A percentile compares a stretch with the other conserved stretches of the same genome.
phyloP scores from a whole-genome alignment of 1,140 invertebrate species.

The Saccostrea cuccullata region DNA sequence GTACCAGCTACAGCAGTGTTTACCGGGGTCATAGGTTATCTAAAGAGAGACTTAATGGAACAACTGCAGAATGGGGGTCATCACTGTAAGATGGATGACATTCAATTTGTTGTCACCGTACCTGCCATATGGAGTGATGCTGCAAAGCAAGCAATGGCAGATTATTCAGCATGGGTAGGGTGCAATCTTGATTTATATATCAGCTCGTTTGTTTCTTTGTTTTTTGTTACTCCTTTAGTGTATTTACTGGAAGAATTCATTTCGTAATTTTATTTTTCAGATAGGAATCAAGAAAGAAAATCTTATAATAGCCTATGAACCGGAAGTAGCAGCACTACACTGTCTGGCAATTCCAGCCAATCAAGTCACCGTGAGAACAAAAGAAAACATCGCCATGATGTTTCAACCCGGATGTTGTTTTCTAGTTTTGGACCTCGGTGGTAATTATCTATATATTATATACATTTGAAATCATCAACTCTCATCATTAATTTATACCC shows the following conservation, averaged over 20 bases:
- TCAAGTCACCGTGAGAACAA: background rate
- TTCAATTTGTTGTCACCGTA: slow-evolving; percentile 31
- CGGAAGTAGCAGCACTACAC: slow-evolving; percentile 43
- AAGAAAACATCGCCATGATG: background rate
- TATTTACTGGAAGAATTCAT: no score
- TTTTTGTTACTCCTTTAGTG: no score
- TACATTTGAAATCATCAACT: no score
- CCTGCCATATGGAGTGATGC: slow-evolving; percentile 27
- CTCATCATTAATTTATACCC: no score
- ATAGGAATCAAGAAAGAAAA: slow-evolving; percentile 23
- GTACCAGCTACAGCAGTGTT: background rate
- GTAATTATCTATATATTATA: background rate
- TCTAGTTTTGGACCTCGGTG: slow-evolving; percentile 36
- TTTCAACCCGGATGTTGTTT: slow-evolving; percentile 21
- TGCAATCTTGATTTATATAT: background rate
- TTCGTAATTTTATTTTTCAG: background rate
- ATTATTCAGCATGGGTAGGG: background rate
- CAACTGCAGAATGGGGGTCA: background rate
- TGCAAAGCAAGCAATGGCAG: slow-evolving; percentile 22
- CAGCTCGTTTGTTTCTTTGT: no score
- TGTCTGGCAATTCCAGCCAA: slow-evolving; percentile 24
- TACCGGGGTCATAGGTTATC: background rate
- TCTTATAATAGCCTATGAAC: slow-evolving; percentile 39
- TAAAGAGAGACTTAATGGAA: background rate
- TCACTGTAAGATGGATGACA: background rate